Evolutionary conservation across 2,113 vertebrate species (phyloP).

Genomic region (Vulpes vulpes): DNA sequence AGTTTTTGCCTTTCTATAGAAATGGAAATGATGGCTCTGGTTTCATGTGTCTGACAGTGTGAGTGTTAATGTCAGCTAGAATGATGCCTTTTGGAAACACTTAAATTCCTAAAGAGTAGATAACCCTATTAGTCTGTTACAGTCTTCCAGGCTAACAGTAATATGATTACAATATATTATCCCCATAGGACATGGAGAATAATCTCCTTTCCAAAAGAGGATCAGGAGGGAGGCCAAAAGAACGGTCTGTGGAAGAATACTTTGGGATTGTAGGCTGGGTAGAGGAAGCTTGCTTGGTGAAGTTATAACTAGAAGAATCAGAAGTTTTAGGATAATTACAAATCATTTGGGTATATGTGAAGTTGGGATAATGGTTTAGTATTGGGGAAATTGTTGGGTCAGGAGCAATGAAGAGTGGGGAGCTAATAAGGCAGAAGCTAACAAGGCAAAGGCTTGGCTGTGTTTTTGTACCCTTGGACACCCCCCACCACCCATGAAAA

Average conservation of each 20-base stretch:
- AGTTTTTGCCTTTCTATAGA: not conserved
- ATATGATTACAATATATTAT: slow-evolving; percentile 69
- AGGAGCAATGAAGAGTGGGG: not conserved
- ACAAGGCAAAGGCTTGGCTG: not conserved
- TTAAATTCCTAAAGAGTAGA: slow-evolving; percentile 36
- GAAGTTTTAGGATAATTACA: not conserved
- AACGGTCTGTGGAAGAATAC: not conserved
- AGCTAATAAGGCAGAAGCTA: not conserved
- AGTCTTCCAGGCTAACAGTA: slow-evolving; percentile 53
- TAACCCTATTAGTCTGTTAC: slow-evolving; percentile 62
- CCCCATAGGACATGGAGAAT: slow-evolving; percentile 25
- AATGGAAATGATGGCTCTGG: slow-evolving; percentile 19
- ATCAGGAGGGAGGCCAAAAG: slow-evolving; percentile 6
- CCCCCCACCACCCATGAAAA: not conserved
- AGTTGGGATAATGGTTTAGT: not conserved
- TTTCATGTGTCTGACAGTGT: not conserved
- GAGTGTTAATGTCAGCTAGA: not conserved
- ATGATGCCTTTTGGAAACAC: slow-evolving; percentile 34
- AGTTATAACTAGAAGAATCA: not conserved
- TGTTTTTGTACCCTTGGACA: not conserved
- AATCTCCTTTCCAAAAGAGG: slow-evolving; percentile 68
- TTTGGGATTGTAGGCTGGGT: not conserved
- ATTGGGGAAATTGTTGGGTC: not conserved
- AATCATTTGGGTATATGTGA: not conserved
- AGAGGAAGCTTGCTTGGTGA: not conserved